Conservation (phyloP, 2,888 invertebrate species). For the Orthosia incerta region DNA sequence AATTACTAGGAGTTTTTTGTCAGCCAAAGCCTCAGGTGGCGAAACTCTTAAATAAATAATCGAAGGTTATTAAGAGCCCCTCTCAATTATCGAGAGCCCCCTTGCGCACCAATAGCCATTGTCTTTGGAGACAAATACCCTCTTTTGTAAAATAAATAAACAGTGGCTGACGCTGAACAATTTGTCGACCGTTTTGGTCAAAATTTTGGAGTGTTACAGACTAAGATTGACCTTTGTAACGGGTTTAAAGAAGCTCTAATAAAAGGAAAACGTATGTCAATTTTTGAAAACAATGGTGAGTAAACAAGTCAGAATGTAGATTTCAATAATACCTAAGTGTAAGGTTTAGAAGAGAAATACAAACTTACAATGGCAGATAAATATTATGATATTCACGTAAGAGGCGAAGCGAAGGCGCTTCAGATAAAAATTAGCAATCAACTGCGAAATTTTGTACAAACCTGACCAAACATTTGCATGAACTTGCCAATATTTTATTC, state of each 20-base stretch:
- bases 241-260: background rate
- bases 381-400: conserved; percentile 11
- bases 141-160: conserved; percentile 67
- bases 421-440: conserved; percentile 38
- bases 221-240: conserved; percentile 13
- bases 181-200: conserved; percentile 58
- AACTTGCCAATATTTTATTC: conserved; percentile 43
- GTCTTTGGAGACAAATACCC: conserved; percentile 75
- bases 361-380: conserved; percentile 5
- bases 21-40: conserved; percentile 84
- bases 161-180: conserved; percentile 52
- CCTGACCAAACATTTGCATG: conserved; percentile 33
- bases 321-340: background rate
- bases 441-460: conserved; percentile 39
- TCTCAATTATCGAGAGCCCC: conserved; percentile 82
- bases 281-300: background rate
- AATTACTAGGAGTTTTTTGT: conserved; percentile 79
- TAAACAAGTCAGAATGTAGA: background rate
- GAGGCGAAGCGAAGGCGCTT: conserved; percentile 14
- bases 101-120: conserved; percentile 59
- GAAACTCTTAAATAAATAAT: conserved; percentile 88
- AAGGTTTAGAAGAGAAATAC: conserved; percentile 5
- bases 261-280: background rate
- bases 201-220: conserved; percentile 31
- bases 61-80: conserved; percentile 84